phyloP scores from a whole-genome alignment of 2,797 vertebrate genomes.

The Clarias laeviceps region DNA sequence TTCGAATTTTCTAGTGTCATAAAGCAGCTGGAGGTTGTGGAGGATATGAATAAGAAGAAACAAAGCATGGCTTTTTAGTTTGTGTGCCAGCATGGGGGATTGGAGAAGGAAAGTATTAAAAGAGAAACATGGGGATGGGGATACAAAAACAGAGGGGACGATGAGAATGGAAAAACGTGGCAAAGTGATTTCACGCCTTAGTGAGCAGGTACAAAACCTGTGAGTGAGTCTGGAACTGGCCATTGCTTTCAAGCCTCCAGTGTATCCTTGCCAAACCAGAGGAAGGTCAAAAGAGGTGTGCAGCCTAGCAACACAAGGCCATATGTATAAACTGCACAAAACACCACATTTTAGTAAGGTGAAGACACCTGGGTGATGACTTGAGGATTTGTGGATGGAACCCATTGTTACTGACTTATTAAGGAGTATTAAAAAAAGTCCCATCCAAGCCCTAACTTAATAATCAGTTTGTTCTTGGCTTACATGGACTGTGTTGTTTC shows the following conservation, averaged over 20 bases:
- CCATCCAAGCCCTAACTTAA: background rate
- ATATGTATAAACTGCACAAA: constrained; percentile 3
- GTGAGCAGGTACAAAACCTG: constrained; percentile 54
- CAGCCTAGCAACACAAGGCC: background rate
- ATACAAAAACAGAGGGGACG: constrained; percentile 29
- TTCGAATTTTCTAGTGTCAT: background rate
- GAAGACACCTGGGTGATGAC: too few relatives aligned
- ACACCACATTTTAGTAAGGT: background rate
- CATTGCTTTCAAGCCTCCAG: constrained; percentile 27
- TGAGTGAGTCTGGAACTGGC: constrained; percentile 39
- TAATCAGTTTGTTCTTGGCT: background rate
- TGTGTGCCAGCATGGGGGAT: constrained; percentile 26
- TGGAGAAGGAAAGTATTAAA: constrained; percentile 12
- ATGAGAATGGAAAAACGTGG: constrained; percentile 36
- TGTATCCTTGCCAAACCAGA: constrained; percentile 39
- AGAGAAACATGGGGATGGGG: background rate
- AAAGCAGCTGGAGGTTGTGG: constrained; percentile 17
- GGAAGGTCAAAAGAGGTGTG: constrained; percentile 53
- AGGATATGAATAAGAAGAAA: constrained; percentile 18
- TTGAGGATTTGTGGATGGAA: background rate
- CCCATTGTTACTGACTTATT: background rate
- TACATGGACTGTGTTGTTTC: background rate
- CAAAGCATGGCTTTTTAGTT: constrained; percentile 26
- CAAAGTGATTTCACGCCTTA: constrained; percentile 57
- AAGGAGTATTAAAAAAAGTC: background rate